phyloP scores from a whole-genome alignment of 2,888 invertebrate genomes.

The Diabrotica balteata region DNA sequence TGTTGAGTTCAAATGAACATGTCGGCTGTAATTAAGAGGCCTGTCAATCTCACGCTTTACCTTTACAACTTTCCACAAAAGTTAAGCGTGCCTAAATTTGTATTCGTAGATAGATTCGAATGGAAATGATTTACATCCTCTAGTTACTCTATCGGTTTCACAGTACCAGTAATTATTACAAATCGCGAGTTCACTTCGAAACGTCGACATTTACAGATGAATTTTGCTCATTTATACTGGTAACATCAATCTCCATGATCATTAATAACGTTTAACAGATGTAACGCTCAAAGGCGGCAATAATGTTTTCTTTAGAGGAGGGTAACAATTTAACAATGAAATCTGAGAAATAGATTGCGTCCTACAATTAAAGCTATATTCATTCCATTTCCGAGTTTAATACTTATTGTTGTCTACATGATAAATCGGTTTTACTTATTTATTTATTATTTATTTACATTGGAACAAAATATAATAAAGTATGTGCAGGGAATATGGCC shows the following conservation, averaged over 20 bases:
- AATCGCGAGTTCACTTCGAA: constrained; percentile 17
- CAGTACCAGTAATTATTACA: constrained; percentile 21
- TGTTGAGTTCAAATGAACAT: background rate
- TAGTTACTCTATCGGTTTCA: constrained; percentile 17
- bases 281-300: constrained; percentile 9
- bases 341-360: background rate
- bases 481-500: no score
- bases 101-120: constrained; percentile 2
- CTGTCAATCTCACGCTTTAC: constrained; percentile 1
- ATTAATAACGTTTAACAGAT: constrained; percentile 35
- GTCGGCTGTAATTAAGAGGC: constrained; percentile 5
- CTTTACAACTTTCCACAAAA: constrained; percentile 9
- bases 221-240: constrained; percentile 29
- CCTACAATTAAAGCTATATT: background rate
- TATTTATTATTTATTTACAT: no score
- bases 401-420: background rate
- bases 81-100: constrained; percentile 13
- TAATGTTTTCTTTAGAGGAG: background rate
- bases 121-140: constrained; percentile 15
- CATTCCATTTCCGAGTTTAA: no score
- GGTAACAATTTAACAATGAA: background rate
- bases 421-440: background rate
- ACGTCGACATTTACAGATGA: constrained; percentile 26
- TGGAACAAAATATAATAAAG: no score
- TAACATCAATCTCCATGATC: constrained; percentile 33